Base-by-base conservation (phyloP, 2,113 vertebrate species). In the Lonchura striata region DNA sequence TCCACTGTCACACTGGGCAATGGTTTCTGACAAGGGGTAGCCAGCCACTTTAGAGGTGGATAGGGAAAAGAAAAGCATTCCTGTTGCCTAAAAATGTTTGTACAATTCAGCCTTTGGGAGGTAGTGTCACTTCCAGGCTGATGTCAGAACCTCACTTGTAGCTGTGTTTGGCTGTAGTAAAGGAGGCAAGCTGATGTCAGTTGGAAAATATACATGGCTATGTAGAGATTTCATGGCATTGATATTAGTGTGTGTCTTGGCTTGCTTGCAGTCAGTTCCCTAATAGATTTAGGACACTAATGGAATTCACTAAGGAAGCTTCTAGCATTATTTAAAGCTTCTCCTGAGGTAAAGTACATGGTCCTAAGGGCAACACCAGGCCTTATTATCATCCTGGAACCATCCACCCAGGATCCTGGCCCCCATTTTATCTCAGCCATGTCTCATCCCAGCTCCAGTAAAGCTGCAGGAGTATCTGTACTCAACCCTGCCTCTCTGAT, bases 391-490 rank as follows among this genome's bases (percentile, higher is more conserved):
- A 15, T 69, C 64, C 7, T 76, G 20, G 9, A 18, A 56, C 4
- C 5, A 24, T 7, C 4, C 5, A 46, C 10, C 13, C 41, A 33
- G 31, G 19, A 56, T 13, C 3, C 12, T 0, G 3, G 30, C 15
- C 8, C 41, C 23, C 54, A 13, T 78, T 89, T 80, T 0, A 3
- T 13, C 13, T 47, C 30, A 69, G 13, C 25, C 30, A 10, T 59
- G 33, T 15, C 22, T 8, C 8, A 9, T 50, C 18, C 17, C 42
- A 76, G 12, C 47, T 71, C 47, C 35, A 65, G 61, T 1, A 6
- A 46, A 50, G 30, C 31, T 7, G 3, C 2, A 5, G 35, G 44
- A 49, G 4, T 53, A 24, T 35, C 42, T 61, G 7, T n/a, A 35
- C 44, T 72, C 16, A n/a, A 30, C 21, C 5, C 4, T 68, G 21